Evolutionary conservation across 2,888 invertebrate species (phyloP), one percentile per base, ranked within the genome.

Genomic region (Lasius platythorax): DNA sequence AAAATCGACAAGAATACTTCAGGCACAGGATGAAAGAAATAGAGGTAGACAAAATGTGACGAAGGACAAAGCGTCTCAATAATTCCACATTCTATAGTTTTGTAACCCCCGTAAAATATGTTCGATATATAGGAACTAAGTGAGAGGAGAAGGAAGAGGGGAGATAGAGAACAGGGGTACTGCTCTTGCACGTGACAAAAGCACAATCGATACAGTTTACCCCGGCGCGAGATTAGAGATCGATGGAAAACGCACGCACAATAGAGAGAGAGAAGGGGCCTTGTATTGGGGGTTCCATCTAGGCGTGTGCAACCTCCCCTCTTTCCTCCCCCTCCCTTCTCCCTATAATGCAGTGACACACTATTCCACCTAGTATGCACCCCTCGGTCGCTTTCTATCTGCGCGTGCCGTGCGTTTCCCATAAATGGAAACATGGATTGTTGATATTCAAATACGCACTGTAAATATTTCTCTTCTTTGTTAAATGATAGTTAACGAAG

Each of bases 191-290:
- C 63, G 56, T 63, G 85, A 81, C 85, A 89, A 86, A 88, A 89
- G 89, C 85, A 91, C 87, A 89, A 91, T 92, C 89, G 84, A 88
- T 87, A 87, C 88, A 89, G 90, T 92, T 91, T 89, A 90, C 90
- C 84, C 75, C 84, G 72, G 74, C 73, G 83, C 79, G 84, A 89
- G 92, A 93, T 93, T 92, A 91, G 90, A 91, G 90, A 93, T 93
- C 92, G 92, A 93, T 91, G 88, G 88, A 87, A 79, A 90, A 85
- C 76, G 84, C 43, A 81, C 81, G 67, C 40, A 92, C 91, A 92
- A 91, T 93, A 85, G 90, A 46, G 46, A 85, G 90, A 56, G 72
- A 46, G 79, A 76, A 73, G n/a, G 58, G 37, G 67, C 83, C 85
- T 87, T 33, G 15, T n/a, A 85, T 91, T 85, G 89, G 87, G 89